Base-by-base conservation (phyloP, 1,140 invertebrate genomes). In the Homarus americanus region DNA sequence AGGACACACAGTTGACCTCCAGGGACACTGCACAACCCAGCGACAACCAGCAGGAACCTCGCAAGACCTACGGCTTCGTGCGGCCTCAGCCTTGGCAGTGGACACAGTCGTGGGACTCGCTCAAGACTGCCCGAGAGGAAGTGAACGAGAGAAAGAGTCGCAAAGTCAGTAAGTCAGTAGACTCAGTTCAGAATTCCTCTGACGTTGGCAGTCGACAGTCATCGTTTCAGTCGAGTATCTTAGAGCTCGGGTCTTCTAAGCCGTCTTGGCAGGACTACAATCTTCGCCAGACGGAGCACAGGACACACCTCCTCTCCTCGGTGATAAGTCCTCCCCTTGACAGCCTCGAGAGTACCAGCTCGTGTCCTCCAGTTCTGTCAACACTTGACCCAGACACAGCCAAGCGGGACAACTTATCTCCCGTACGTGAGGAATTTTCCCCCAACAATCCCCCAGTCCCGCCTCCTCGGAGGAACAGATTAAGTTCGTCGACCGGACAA, bases 401-500 rank as follows among this genome's bases (percentile, higher is more conserved):
- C 24, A 34, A 80, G 38, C 38, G 58, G 40, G 86, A 88, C 28
- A n/a, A 40, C 24, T 79, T 79, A 28, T 38, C 34, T 17, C 86
- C 32, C 7, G 44, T 38, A 20, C n/a, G 41, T 10, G 78, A 80
- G 44, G 58, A 66, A 32, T 36, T 79, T 0, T 72, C 75, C n/a
- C 40, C 89, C 24, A 38, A 44, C 15, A 66, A 75, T 15, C 28
- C 36, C 20, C 91, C 91, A 41, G 32, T 88, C 34, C 91, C 91
- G 69, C 91, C 91, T 40, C 91, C 85, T 7, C 40, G 91, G 72
- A 87, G 86, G 84, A 82, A 82, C 40, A 83, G 66, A 38, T 32
- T 92, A 24, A 92, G 91, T 58, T 73, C 40, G 58, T 89, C 86
- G 9, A 66, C 91, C n/a, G 91, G 86, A 69, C 91, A 92, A 34